These are phyloP conservation scores for Hoplias malabaricus DNA, from an alignment of 2,113 vertebrate species.

Conservation along the genomic window DNA sequence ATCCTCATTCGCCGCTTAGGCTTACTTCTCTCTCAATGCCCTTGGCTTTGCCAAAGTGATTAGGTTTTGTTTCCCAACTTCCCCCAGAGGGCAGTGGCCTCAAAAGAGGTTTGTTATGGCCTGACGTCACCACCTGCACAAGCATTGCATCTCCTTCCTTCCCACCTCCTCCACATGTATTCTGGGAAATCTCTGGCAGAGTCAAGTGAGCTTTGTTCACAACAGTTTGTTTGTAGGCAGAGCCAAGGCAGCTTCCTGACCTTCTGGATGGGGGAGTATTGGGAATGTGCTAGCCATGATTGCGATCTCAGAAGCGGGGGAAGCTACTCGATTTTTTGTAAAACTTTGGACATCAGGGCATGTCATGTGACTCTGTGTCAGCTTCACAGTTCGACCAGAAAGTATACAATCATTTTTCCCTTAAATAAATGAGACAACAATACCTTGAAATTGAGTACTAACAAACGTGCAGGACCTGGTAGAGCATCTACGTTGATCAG, in stretches of 20 bases:
- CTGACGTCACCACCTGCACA: conserved; percentile 36
- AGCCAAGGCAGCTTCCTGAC: conserved; percentile 62
- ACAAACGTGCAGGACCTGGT: too few species aligned
- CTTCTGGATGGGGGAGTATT: conserved; percentile 57
- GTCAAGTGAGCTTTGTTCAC: conserved; percentile 62
- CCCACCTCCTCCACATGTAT: conserved; percentile 39
- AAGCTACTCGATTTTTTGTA: conserved; percentile 19
- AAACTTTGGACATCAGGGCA: conserved; percentile 25
- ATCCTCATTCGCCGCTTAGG: conserved; percentile 29
- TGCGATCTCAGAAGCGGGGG: conserved; percentile 42
- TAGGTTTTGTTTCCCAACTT: conserved; percentile 24
- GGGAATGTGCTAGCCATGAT: conserved; percentile 53
- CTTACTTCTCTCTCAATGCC: conserved; percentile 18
- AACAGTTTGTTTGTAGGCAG: conserved; percentile 62
- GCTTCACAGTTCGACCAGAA: too few species aligned
- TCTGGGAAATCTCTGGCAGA: conserved; percentile 49
- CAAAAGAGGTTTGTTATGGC: conserved; percentile 37
- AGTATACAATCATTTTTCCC: too few species aligned
- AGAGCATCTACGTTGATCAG: too few species aligned
- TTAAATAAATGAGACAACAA: too few species aligned
- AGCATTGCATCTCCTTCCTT: conserved; percentile 37
- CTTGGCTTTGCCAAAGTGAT: conserved; percentile 16
- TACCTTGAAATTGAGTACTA: too few species aligned
- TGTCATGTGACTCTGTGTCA: conserved; percentile 25
- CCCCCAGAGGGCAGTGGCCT: conserved; percentile 28